Base-by-base conservation (phyloP, 2,888 invertebrate genomes). In the Drosophila austrosaltans region DNA sequence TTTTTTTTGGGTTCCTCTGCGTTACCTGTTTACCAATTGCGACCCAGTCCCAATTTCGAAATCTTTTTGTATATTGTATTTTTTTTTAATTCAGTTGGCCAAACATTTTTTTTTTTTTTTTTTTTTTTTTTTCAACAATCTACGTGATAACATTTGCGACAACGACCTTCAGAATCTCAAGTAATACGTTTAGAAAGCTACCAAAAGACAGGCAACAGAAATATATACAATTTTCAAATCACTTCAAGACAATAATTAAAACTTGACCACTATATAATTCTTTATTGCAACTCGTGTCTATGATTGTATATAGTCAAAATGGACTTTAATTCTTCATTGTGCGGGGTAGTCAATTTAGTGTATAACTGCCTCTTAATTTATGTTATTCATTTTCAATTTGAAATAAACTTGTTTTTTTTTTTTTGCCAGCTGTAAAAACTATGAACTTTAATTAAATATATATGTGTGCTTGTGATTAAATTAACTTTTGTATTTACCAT, bases 21-120 rank as follows among this genome's bases (percentile, higher is more conserved):
- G 68, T 72, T 73, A 82, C 39, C 79, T 48, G 48, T 48, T 25
- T 83, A 81, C 76, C 78, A 83, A 83, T 82, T 72, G 71, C 67
- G 85, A 56, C 83, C 83, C 81, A 83, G 82, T 85, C 82, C 76
- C 81, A 65, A 66, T 74, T 75, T 75, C 66, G 74, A 74, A 75
- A 75, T 70, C 70, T 61, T 58, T 20, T 36, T 16, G 16, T 16
- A 16, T 16, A 16, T 16, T 16, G 16, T 16, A 16, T 16, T 16
- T 22, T 36, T 25, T 25, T 48, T 39, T 20, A 60, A 61, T 44
- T 48, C 48, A n/a, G 48, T 16, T 48, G 48, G 10, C 48, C 61
- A 61, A 61, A 61, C 48, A 57, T 56, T 72, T 16, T 16, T 16
- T 16, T 16, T 16, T 16, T 16, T 16, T 22, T 36, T 22, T 25